These are phyloP conservation scores for Origma solitaria DNA, from an alignment of 2,113 vertebrate species.

Conservation along the genomic window DNA sequence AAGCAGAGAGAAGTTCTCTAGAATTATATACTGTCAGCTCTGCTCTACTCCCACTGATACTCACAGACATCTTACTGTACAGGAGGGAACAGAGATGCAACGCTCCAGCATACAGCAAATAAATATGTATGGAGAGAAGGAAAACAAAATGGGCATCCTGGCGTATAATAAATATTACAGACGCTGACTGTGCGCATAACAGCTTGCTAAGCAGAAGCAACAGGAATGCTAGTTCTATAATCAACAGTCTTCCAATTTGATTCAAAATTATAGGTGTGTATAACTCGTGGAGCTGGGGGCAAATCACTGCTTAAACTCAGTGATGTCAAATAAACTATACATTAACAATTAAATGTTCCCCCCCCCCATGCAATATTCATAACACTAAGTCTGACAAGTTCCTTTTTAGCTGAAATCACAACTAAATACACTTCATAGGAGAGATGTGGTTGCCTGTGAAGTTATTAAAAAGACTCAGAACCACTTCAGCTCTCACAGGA, in stretches of 20 bases:
- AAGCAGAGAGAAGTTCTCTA: background rate
- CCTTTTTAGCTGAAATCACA: conserved; percentile 8
- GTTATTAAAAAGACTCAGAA: background rate
- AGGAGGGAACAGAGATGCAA: background rate
- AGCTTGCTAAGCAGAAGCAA: conserved; percentile 13
- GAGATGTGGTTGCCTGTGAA: background rate
- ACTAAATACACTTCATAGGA: conserved; percentile 9
- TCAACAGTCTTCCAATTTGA: background rate
- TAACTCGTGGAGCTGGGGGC: background rate
- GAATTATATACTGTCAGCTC: background rate
- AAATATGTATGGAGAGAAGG: background rate
- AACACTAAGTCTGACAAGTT: conserved; percentile 27
- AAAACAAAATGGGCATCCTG: background rate
- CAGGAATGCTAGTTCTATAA: background rate
- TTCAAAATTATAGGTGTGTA: background rate
- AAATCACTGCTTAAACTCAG: conserved; percentile 5
- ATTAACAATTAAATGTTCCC: conserved; percentile 45
- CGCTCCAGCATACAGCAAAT: background rate
- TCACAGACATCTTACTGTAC: background rate
- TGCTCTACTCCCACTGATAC: background rate
- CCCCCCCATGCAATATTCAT: background rate
- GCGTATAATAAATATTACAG: background rate
- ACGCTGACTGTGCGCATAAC: background rate
- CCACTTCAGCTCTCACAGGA: background rate
- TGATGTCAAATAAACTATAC: background rate